These are phyloP conservation scores for Heliconius charithonia DNA, from an alignment of 2,888 invertebrate genomes.

Conservation along the genomic window DNA sequence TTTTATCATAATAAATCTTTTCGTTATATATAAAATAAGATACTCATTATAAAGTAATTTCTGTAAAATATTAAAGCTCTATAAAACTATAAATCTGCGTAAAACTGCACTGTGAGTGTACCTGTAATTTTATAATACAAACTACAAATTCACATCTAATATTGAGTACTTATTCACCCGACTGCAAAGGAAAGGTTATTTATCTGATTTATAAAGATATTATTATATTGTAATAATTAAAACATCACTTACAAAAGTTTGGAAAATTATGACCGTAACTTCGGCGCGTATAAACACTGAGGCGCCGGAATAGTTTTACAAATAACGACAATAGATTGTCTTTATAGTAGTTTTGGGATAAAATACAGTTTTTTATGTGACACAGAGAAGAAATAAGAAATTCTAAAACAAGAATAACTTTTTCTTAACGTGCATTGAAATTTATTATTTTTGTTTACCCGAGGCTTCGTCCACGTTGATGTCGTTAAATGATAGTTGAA, in stretches of 20 bases:
- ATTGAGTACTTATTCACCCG: no score
- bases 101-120: not conserved
- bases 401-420: not conserved
- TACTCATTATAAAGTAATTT: constrained; percentile 9
- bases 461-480: not conserved
- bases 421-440: not conserved
- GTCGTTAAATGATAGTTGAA: not conserved
- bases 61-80: no score
- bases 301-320: constrained; percentile 30
- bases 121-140: not conserved
- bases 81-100: constrained; percentile 21
- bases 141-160: not conserved
- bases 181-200: not conserved
- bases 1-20: not conserved
- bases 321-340: constrained; percentile 12
- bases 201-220: not conserved
- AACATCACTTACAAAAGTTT: constrained; percentile 27
- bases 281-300: constrained; percentile 24
- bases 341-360: constrained; percentile 3
- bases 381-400: not conserved
- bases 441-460: not conserved
- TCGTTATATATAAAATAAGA: not conserved
- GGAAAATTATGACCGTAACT: constrained; percentile 34
- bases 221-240: constrained; percentile 11
- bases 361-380: not conserved